Evolutionary conservation across 2,888 invertebrate species (phyloP), one percentile per base, ranked within the genome.

Genomic region (Pyrochroa serraticornis): DNA sequence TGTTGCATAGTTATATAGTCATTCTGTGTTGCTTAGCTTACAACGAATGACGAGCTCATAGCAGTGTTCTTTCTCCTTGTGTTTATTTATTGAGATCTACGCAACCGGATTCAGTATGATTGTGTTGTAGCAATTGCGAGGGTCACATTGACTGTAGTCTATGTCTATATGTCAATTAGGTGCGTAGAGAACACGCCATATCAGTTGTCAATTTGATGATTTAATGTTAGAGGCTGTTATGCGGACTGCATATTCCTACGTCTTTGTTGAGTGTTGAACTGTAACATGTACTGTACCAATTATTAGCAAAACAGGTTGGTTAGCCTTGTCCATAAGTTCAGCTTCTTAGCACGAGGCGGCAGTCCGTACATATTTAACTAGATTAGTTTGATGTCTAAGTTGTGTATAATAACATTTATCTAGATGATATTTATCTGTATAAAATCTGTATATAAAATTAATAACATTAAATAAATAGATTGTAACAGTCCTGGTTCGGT

Each of bases 141-240:
- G 58, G 69, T 63, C 66, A 62, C 59, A 62, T 66, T 65, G 74
- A 74, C 74, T 73, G 71, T 76, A 75, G 74, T 71, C 61, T 68
- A 65, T 69, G 68, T 70, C 66, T 76, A 72, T 75, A 72, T 74
- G 77, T 77, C 76, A 77, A 77, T 77, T 77, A 77, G 77, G 71
- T 73, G 74, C 75, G 71, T 76, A 75, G 68, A 65, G 62, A 74
- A 74, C 75, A 73, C 74, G 75, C 77, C 76, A 77, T 77, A 76
- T 77, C 76, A 69, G 71, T 77, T 75, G 77, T 77, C 77, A 77
- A 77, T 77, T 77, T 77, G 65, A 73, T 71, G 69, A 70, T 71
- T 72, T 72, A 71, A 73, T 75, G 71, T 73, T 77, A 76, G 75
- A 77, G 77, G 76, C 77, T 77, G 77, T 77, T 77, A 75, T 75